phyloP scores from a whole-genome alignment of 2,888 invertebrate species.

The Fabriciana adippe region DNA sequence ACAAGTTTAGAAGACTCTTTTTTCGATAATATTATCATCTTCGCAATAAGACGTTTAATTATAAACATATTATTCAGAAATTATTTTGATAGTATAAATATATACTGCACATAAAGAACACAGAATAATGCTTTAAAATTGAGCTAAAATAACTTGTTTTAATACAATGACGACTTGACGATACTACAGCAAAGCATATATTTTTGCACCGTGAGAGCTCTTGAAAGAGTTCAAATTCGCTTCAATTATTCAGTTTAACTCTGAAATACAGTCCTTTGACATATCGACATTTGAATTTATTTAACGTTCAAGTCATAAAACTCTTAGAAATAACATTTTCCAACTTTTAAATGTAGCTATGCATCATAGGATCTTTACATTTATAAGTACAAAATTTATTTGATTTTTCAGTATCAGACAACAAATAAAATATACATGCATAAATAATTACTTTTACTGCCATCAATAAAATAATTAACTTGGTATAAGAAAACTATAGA shows the following conservation, averaged over 20 bases:
- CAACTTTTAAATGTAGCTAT: no score
- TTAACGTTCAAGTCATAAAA: slow-evolving; percentile 17
- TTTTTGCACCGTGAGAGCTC: slow-evolving; percentile 36
- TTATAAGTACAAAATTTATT: no score
- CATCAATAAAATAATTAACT: background rate
- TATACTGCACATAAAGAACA: no score
- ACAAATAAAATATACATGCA: no score
- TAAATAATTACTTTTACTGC: no score
- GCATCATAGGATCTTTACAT: no score
- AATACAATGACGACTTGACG: slow-evolving; percentile 15
- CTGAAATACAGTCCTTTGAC: slow-evolving; percentile 38
- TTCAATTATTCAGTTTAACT: slow-evolving; percentile 36
- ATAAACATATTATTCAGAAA: no score
- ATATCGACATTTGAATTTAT: slow-evolving; percentile 28
- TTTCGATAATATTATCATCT: no score
- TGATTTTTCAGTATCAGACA: no score
- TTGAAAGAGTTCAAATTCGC: slow-evolving; percentile 33
- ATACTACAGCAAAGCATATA: slow-evolving; percentile 28
- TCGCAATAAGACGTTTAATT: no score
- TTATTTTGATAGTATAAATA: no score
- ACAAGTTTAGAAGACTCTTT: no score
- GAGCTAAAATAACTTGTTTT: slow-evolving; percentile 39
- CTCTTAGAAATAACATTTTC: slow-evolving; percentile 9
- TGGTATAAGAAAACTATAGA: background rate
- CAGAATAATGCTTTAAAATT: background rate